Evolutionary conservation across 2,888 invertebrate species (phyloP).

Genomic region (Cataglyphis albicans): DNA sequence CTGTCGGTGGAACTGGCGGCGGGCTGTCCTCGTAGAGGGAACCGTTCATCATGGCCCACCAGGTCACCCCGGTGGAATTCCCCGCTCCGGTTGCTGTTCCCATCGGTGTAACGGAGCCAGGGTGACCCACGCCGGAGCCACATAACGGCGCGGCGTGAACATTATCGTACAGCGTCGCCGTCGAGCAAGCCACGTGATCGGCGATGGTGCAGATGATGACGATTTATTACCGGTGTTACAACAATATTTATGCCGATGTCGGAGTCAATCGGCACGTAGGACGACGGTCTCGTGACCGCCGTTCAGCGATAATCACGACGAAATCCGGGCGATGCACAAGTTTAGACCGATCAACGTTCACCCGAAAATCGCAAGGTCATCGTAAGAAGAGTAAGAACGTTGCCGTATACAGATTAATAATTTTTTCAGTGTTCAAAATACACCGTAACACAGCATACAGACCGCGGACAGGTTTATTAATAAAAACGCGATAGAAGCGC

Average conservation of each 20-base stretch:
- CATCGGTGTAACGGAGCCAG: slow-evolving; percentile 86
- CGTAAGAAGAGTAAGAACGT: not conserved
- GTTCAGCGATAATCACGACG: slow-evolving; percentile 51
- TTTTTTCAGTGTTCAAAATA: not conserved
- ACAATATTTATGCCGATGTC: slow-evolving; percentile 74
- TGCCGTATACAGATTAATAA: not conserved
- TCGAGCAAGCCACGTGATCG: slow-evolving; percentile 93
- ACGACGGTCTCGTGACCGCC: slow-evolving; percentile 60
- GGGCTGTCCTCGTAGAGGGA: slow-evolving; percentile 92
- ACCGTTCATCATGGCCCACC: slow-evolving; percentile 94
- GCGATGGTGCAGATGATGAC: slow-evolving; percentile 89
- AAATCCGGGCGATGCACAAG: slow-evolving; percentile 43
- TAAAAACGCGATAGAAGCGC: not conserved
- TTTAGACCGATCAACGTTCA: slow-evolving; percentile 59
- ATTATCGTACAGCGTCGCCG: slow-evolving; percentile 95
- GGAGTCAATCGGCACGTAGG: slow-evolving; percentile 49
- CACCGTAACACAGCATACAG: not conserved
- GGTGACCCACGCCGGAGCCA: slow-evolving; percentile 86
- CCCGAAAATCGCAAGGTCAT: slow-evolving; percentile 18
- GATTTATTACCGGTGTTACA: slow-evolving; percentile 82
- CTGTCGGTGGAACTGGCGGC: slow-evolving; percentile 86
- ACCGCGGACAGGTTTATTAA: not conserved
- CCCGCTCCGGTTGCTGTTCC: slow-evolving; percentile 92
- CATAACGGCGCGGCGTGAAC: slow-evolving; percentile 90
- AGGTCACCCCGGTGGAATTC: slow-evolving; percentile 94